phyloP scores from a whole-genome alignment of 2,113 vertebrate species.

The Hemibates koningsi region DNA sequence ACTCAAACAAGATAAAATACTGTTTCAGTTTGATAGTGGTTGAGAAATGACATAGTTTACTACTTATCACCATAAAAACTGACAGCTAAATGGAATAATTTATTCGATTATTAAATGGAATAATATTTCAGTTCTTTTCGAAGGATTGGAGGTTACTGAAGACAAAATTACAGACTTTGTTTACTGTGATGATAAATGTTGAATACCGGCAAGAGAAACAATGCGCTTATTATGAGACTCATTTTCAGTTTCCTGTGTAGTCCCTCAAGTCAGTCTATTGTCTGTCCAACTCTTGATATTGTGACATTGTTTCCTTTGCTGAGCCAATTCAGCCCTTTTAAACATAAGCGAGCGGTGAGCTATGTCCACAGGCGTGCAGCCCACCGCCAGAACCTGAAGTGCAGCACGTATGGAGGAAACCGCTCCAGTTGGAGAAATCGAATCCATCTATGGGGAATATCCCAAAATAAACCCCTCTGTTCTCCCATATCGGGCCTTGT shows the following conservation, averaged over 20 bases:
- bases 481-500: slow-evolving; percentile 77
- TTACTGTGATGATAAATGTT: neutral
- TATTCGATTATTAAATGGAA: neutral
- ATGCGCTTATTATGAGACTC: slow-evolving; percentile 34
- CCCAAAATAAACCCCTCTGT: slow-evolving; percentile 79
- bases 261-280: slow-evolving; percentile 34
- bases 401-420: slow-evolving; percentile 75
- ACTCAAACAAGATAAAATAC: neutral
- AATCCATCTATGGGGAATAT: slow-evolving; percentile 78
- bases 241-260: slow-evolving; percentile 50
- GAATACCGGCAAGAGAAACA: slow-evolving; percentile 3
- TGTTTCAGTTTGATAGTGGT: neutral
- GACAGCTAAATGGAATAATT: neutral
- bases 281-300: slow-evolving; percentile 15
- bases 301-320: slow-evolving; percentile 10
- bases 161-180: neutral
- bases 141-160: neutral
- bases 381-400: slow-evolving; percentile 54
- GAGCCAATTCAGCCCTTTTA: slow-evolving; percentile 11
- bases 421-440: slow-evolving; percentile 63
- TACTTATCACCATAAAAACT: neutral
- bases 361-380: slow-evolving; percentile 3
- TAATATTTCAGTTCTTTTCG: neutral
- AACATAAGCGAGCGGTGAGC: slow-evolving; percentile 21
- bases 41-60: neutral